phyloP scores from a whole-genome alignment of 2,113 vertebrate genomes.

The Ochotona curzoniae region DNA sequence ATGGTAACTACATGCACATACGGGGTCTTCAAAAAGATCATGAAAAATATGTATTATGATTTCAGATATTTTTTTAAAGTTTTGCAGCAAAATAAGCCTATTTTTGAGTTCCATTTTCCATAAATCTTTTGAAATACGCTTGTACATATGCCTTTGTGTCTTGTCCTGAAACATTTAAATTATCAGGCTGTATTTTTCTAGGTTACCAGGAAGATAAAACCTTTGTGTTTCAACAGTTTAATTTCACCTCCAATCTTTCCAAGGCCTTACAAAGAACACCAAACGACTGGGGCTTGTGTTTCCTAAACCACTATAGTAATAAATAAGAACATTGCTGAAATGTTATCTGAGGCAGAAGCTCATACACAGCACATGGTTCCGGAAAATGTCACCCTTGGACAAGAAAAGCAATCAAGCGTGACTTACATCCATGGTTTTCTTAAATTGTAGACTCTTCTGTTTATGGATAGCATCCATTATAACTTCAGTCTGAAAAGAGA shows the following conservation, averaged over 20 bases:
- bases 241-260: constrained; percentile 22
- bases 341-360: not conserved
- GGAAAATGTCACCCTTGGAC: not conserved
- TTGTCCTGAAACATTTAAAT: constrained; percentile 36
- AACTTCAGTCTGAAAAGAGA: constrained; percentile 91
- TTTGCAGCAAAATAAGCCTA: too few species aligned
- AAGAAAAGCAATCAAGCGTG: not conserved
- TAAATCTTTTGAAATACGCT: too few species aligned
- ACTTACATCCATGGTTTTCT: constrained; percentile 97
- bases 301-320: not conserved
- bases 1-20: not conserved
- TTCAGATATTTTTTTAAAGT: too few species aligned
- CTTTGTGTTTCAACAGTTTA: not conserved
- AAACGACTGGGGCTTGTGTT: not conserved
- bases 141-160: not conserved
- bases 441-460: constrained; percentile 92
- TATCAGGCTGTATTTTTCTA: not conserved
- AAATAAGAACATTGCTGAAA: not conserved
- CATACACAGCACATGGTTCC: not conserved
- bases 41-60: too few species aligned
- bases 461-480: constrained; percentile 95
- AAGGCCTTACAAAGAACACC: constrained; percentile 15
- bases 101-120: too few species aligned
- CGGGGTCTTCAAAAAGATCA: not conserved
- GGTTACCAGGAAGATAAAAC: constrained; percentile 13